These are phyloP conservation scores for Rhea pennata DNA, from an alignment of 2,113 vertebrate genomes.

Conservation along the genomic window DNA sequence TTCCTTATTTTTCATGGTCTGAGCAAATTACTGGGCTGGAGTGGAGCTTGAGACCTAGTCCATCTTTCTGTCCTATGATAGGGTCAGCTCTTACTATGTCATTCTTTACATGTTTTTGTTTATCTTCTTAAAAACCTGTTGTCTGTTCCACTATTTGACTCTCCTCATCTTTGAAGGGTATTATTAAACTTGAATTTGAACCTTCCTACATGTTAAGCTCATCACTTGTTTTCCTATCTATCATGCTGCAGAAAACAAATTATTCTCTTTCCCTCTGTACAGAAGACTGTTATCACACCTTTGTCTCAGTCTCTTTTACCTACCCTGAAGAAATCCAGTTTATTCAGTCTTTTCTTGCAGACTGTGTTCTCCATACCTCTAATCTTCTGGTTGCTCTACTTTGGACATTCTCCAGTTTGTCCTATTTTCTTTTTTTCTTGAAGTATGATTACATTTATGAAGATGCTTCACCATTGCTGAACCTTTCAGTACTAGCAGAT, in stretches of 20 bases:
- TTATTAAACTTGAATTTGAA: background rate
- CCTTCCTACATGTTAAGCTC: background rate
- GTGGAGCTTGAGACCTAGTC: background rate
- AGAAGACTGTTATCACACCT: background rate
- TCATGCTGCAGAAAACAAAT: background rate
- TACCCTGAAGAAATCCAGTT: background rate
- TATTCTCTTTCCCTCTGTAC: background rate
- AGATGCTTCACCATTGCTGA: background rate
- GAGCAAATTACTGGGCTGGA: background rate
- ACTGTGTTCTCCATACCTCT: background rate
- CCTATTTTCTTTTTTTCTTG: background rate
- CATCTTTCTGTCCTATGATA: background rate
- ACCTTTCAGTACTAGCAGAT: background rate
- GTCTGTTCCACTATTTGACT: background rate
- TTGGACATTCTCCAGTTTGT: background rate
- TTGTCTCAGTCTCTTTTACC: background rate
- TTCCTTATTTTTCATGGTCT: background rate
- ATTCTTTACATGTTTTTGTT: background rate
- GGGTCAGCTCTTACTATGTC: background rate
- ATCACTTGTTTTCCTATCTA: background rate
- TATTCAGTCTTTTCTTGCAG: background rate
- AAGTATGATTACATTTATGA: background rate
- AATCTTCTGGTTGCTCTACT: background rate
- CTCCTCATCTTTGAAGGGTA: background rate
- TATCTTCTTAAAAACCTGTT: background rate